These are phyloP conservation scores for Falcunculus frontatus DNA, from an alignment of 2,113 vertebrate species.

Conservation along the genomic window DNA sequence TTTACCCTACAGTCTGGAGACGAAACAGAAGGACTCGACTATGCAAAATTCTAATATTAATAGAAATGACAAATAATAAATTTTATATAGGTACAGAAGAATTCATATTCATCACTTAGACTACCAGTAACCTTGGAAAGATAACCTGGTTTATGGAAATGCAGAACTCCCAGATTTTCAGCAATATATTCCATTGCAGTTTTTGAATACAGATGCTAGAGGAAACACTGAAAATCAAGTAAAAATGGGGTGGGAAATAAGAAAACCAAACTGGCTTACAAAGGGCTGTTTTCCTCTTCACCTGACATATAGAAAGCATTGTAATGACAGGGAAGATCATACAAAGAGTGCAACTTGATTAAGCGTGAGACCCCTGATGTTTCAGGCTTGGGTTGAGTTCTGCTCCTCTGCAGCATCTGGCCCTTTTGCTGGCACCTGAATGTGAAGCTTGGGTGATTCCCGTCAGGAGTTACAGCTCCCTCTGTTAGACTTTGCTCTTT, in stretches of 20 bases:
- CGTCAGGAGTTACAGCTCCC: neutral
- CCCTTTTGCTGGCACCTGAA: neutral
- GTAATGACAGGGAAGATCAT: neutral
- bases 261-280: neutral
- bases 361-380: neutral
- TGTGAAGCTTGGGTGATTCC: neutral
- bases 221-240: neutral
- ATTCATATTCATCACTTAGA: neutral
- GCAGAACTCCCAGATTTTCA: neutral
- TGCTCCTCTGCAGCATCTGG: neutral
- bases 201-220: neutral
- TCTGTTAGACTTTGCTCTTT: neutral
- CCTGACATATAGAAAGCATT: neutral
- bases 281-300: neutral
- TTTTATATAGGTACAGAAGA: neutral
- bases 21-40: neutral
- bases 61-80: slow-evolving; percentile 17
- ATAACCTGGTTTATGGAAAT: neutral
- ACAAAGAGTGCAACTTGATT: neutral
- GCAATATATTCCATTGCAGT: neutral
- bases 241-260: neutral
- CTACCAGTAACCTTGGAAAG: neutral
- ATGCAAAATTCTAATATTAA: neutral
- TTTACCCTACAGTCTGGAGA: neutral
- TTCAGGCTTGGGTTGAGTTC: neutral